Evolutionary conservation across 1,140 invertebrate species (phyloP).

Genomic region (Monochamus saltuarius): DNA sequence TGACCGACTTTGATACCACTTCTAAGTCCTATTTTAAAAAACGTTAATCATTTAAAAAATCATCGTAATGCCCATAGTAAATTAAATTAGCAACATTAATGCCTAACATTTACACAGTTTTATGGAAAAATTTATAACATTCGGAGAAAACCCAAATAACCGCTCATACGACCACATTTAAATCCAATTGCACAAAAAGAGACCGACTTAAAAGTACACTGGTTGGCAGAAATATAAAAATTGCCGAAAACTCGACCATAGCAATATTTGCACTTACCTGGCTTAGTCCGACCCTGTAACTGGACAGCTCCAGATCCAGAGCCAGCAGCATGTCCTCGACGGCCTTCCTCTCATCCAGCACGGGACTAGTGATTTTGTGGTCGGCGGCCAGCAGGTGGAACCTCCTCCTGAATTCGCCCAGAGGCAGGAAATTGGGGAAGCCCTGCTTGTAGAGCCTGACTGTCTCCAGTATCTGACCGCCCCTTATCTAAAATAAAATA

Average conservation of each 20-base stretch:
- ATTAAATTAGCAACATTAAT: no score
- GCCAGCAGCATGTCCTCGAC: constrained; percentile 79
- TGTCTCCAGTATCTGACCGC: constrained; percentile 86
- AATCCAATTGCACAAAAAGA: background rate
- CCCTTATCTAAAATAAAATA: constrained; percentile 71
- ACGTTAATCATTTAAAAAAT: no score
- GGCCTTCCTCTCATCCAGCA: constrained; percentile 63
- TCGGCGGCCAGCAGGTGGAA: constrained; percentile 70
- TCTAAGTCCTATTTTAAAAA: no score
- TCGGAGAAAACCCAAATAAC: no score
- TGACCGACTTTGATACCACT: no score
- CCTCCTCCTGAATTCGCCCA: constrained; percentile 83
- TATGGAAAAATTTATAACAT: no score
- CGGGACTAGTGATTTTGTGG: constrained; percentile 54
- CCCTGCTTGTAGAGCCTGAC: constrained; percentile 89
- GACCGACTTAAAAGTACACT: background rate
- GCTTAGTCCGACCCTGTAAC: constrained; percentile 86
- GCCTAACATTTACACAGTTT: no score
- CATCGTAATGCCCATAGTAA: no score
- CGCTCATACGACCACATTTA: no score
- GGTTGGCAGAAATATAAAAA: background rate
- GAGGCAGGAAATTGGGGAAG: constrained; percentile 86
- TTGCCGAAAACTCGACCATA: no score
- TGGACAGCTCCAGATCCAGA: constrained; percentile 84
- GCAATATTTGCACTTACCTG: constrained; percentile 83